Evolutionary conservation across 2,797 vertebrate species (phyloP).

Genomic region (Acropternis orthonyx): DNA sequence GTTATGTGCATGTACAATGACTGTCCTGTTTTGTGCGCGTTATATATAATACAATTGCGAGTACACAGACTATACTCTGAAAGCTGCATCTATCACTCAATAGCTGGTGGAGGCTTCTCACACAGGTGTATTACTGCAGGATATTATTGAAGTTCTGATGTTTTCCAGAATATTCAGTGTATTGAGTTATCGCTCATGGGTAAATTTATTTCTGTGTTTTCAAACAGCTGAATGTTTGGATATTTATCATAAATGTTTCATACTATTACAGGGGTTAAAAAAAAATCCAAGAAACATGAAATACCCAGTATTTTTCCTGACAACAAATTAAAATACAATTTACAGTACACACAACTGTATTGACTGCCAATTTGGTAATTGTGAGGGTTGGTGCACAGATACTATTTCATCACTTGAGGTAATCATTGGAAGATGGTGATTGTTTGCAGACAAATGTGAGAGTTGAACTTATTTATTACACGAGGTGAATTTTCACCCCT

Average conservation of each 20-base stretch:
- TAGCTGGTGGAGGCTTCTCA: neutral
- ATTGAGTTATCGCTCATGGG: neutral
- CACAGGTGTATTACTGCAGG: neutral
- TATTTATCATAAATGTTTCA: neutral
- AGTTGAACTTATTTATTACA: neutral
- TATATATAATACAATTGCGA: accelerated
- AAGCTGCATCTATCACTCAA: neutral
- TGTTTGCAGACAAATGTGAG: neutral
- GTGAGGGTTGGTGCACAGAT: neutral
- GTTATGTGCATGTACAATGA: accelerated
- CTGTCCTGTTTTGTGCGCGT: neutral
- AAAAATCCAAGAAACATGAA: neutral
- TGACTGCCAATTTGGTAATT: neutral
- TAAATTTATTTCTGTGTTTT: neutral
- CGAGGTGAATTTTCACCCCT: neutral
- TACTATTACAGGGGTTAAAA: neutral
- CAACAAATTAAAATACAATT: neutral
- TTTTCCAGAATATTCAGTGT: neutral
- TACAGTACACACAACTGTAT: neutral
- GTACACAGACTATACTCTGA: neutral
- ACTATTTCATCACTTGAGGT: neutral
- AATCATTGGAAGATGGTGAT: neutral
- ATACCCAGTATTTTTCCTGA: neutral
- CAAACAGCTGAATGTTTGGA: neutral
- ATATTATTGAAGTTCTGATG: neutral